These are phyloP conservation scores for Drosophila hydei DNA, from an alignment of 1,140 invertebrate species.

Conservation along the genomic window DNA sequence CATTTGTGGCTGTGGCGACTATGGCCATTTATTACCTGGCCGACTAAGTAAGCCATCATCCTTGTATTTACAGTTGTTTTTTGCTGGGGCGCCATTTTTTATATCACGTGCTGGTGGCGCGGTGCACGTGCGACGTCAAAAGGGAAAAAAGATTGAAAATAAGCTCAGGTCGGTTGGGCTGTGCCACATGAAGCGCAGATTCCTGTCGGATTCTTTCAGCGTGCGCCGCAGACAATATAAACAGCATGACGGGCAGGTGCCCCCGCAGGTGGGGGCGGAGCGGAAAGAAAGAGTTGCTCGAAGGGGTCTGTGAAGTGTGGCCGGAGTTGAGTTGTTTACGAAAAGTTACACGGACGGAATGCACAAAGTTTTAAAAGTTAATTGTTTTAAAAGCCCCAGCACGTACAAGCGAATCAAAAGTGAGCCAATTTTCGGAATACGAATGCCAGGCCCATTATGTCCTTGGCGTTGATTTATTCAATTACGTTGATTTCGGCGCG, in stretches of 20 bases:
- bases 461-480: slow-evolving; percentile 23
- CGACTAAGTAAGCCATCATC: slow-evolving; percentile 73
- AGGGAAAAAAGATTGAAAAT: slow-evolving; percentile 45
- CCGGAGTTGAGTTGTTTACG: slow-evolving; percentile 40
- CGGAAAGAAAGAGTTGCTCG: slow-evolving; percentile 18
- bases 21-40: slow-evolving; percentile 71
- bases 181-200: slow-evolving; percentile 53
- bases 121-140: slow-evolving; percentile 56
- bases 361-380: slow-evolving; percentile 57
- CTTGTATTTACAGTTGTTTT: slow-evolving; percentile 76
- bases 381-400: slow-evolving; percentile 65
- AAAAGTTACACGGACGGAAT: slow-evolving; percentile 38
- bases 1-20: slow-evolving; percentile 40
- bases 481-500: slow-evolving; percentile 12
- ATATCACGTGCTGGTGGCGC: slow-evolving; percentile 40
- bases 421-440: slow-evolving; percentile 28
- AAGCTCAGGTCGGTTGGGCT: slow-evolving; percentile 36
- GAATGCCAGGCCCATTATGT: slow-evolving; percentile 2
- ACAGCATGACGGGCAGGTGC: slow-evolving; percentile 37
- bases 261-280: no score
- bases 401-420: slow-evolving; percentile 42
- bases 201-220: slow-evolving; percentile 62
- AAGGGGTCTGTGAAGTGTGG: not conserved
- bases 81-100: slow-evolving; percentile 41
- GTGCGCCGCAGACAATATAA: slow-evolving; percentile 52